Base-by-base conservation (phyloP, 2,113 vertebrate genomes). In the Suricata suricatta region DNA sequence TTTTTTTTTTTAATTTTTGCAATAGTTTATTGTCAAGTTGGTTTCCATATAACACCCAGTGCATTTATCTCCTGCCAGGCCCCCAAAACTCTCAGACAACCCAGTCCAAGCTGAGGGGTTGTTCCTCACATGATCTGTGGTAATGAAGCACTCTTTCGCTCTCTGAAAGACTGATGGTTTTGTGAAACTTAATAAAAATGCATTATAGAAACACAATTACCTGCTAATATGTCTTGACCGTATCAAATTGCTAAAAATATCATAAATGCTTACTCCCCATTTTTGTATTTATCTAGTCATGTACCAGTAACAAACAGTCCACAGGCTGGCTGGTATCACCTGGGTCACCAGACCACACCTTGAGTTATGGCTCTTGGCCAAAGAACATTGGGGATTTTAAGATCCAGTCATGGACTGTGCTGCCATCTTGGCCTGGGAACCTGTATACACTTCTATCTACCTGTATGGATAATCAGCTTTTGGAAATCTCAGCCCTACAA, bases 381-480 rank as follows among this genome's bases (percentile, higher is more conserved):
- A 29, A 47, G n/a, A 17, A 17, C 31, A n/a, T 3, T 5, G 54
- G 80, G 23, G 35, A 60, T 31, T 25, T 25, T 4, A 25, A 50
- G 38, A 29, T 41, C 21, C 63, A 19, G 3, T 35, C 29, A 5
- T 9, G 44, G 35, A 3, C 50, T 23, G 1, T 2, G 57, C 60
- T 54, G 35, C 23, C 35, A 4, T 33, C 31, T 31, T 9, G 8
- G 3, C 19, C 87, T 27, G 3, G 64, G 41, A 57, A 7, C n/a
- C 6, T 0, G 0, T 2, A 0, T 2, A 16, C 31, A 17, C 50
- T n/a, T 63, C 68, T 14, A 0, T 13, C 60, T 25, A 6, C 54
- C 41, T 68, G 72, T 60, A 44, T 25, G 31, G 54, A 3, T 29
- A 3, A 50, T 72, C 41, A 7, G 8, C 7, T 16, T 82, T 64